Percentiles rank a stretch among this genome's conserved stretches.
These are phyloP conservation scores for Hydrotaea cyrtoneurina DNA, from an alignment of 2,888 invertebrate genomes.

Conservation along the genomic window DNA sequence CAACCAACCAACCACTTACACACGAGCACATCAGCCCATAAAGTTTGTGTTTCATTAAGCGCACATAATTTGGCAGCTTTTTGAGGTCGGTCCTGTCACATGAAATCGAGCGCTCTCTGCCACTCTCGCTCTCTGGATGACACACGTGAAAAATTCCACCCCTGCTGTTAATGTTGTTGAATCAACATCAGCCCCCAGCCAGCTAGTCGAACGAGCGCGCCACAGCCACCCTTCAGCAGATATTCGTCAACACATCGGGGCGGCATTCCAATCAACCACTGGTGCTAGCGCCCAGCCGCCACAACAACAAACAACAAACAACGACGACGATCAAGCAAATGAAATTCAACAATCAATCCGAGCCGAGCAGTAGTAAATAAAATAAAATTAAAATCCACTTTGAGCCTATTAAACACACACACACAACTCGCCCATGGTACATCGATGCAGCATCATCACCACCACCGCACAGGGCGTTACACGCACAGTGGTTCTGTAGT, in stretches of 20 bases:
- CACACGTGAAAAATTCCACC: conserved; percentile 51
- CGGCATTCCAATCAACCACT: conserved; percentile 15
- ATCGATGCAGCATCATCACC: not conserved
- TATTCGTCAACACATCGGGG: conserved; percentile 49
- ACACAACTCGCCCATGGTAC: not conserved
- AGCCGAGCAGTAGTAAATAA: conserved; percentile 69
- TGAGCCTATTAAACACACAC: conserved; percentile 76
- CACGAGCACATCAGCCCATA: not conserved
- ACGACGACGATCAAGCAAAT: conserved; percentile 24
- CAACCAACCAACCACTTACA: not conserved
- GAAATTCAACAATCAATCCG: conserved; percentile 28
- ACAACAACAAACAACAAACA: too few species aligned
- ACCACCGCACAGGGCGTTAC: not conserved
- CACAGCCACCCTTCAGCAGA: conserved; percentile 51
- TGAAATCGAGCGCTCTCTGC: not conserved
- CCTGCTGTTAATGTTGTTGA: conserved; percentile 65
- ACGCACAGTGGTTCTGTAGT: not conserved
- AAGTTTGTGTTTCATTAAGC: conserved; percentile 41
- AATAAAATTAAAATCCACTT: conserved; percentile 80
- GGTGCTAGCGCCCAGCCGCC: not conserved
- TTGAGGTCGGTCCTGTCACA: conserved; percentile 5
- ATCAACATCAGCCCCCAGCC: conserved; percentile 51
- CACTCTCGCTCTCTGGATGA: not conserved
- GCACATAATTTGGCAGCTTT: conserved; percentile 20
- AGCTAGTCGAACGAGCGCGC: conserved; percentile 31